Percentiles rank a stretch among this genome's conserved stretches.
Conservation (phyloP, 2,797 vertebrate species). For the Anniella stebbinsi region DNA sequence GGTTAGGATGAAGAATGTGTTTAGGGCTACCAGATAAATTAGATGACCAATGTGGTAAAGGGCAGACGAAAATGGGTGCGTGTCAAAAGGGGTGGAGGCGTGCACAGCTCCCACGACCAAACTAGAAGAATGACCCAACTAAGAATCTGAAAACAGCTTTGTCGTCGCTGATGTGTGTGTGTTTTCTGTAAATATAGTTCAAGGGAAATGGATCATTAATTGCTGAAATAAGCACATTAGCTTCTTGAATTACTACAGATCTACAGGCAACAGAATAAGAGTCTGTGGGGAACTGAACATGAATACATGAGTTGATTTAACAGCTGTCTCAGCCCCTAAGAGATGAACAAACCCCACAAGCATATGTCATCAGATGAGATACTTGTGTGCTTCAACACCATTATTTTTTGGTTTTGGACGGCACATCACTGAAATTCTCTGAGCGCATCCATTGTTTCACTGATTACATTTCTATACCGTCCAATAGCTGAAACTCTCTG, state of each 20-base stretch:
- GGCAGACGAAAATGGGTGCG: not conserved
- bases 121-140: not conserved
- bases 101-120: not conserved
- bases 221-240: not conserved
- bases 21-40: not conserved
- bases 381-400: not conserved
- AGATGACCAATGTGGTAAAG: not conserved
- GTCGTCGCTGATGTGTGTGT: not conserved
- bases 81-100: not conserved
- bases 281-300: not conserved
- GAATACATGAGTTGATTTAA: not conserved
- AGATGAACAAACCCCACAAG: not conserved
- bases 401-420: not conserved
- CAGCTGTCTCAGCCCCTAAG: not conserved
- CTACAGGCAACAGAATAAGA: constrained; percentile 22
- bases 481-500: too few relatives aligned
- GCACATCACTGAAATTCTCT: not conserved
- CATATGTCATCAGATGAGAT: not conserved
- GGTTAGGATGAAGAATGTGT: not conserved
- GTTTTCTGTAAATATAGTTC: not conserved
- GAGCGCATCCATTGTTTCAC: not conserved
- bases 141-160: not conserved
- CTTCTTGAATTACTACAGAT: not conserved
- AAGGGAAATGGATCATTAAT: constrained; percentile 24
- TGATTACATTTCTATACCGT: too few relatives aligned